A percentile compares a stretch with the other conserved stretches of the same genome.
phyloP scores from a whole-genome alignment of 2,797 vertebrate species.

The Mergus octosetaceus region DNA sequence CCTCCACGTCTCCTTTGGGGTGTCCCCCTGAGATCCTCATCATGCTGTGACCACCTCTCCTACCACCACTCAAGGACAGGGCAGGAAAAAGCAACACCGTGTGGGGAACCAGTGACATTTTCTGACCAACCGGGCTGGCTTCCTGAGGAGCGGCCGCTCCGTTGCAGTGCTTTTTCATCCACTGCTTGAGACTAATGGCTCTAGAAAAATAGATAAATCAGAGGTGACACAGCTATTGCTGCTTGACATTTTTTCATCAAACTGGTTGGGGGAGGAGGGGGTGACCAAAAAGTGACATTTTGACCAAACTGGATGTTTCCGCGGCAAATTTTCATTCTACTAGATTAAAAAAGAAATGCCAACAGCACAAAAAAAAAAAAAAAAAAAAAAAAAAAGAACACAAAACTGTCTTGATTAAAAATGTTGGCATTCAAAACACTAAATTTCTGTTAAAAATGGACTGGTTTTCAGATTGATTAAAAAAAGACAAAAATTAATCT shows the following conservation, averaged over 20 bases:
- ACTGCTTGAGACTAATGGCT: conserved; percentile 41
- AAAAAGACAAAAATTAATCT: conserved; percentile 46
- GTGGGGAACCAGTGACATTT: background rate
- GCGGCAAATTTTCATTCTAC: conserved; percentile 13
- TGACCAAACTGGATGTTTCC: conserved; percentile 40
- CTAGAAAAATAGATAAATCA: conserved; percentile 66
- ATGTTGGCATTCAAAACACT: conserved; percentile 36
- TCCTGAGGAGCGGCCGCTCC: background rate
- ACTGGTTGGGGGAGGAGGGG: background rate
- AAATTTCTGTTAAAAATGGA: conserved; percentile 32
- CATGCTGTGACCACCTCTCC: background rate
- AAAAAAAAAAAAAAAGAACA: background rate
- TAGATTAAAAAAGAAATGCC: conserved; percentile 51
- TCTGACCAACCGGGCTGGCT: background rate
- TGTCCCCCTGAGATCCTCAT: too few relatives aligned
- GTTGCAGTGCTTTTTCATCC: background rate
- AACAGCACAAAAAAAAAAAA: conserved; percentile 2
- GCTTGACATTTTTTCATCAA: conserved; percentile 63
- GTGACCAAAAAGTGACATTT: conserved; percentile 60
- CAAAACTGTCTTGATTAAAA: conserved; percentile 48
- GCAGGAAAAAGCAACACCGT: background rate
- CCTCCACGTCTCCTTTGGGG: rapidly evolving
- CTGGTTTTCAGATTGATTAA: conserved; percentile 24
- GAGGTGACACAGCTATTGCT: conserved; percentile 49
- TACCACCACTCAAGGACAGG: rapidly evolving